A percentile compares a stretch with the other conserved stretches of the same genome.
These are phyloP conservation scores for Axis porcinus DNA, from an alignment of 2,113 vertebrate genomes.

Conservation along the genomic window DNA sequence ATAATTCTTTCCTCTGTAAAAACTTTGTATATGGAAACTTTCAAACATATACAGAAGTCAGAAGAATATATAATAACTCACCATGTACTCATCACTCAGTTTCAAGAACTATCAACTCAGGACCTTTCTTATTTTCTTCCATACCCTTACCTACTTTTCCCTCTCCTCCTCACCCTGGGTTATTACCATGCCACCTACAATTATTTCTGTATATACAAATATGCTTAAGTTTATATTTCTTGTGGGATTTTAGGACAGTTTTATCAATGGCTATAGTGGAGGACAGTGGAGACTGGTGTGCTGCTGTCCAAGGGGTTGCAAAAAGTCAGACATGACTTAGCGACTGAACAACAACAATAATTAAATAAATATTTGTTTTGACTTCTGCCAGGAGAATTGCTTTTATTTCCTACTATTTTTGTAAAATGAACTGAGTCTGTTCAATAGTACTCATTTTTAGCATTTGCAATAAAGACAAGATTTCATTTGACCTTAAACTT, in stretches of 20 bases:
- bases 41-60: neutral
- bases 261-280: neutral
- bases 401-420: constrained; percentile 29
- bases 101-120: neutral
- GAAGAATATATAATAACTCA: neutral
- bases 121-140: neutral
- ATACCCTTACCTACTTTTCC: neutral
- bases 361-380: constrained; percentile 28
- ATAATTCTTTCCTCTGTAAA: neutral
- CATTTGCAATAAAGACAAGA: constrained; percentile 22
- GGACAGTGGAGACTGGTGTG: neutral
- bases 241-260: constrained; percentile 21
- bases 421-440: neutral
- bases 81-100: neutral
- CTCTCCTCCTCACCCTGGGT: neutral
- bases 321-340: neutral
- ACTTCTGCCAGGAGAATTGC: constrained; percentile 1
- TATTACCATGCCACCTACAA: neutral
- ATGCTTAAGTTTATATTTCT: neutral
- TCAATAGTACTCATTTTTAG: constrained; percentile 6
- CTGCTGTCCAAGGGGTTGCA: neutral
- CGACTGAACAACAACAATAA: neutral
- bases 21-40: neutral
- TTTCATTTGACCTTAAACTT: neutral
- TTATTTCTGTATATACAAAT: neutral